Base-by-base conservation (phyloP, 2,113 vertebrate species). In the Malaclemys terrapin region DNA sequence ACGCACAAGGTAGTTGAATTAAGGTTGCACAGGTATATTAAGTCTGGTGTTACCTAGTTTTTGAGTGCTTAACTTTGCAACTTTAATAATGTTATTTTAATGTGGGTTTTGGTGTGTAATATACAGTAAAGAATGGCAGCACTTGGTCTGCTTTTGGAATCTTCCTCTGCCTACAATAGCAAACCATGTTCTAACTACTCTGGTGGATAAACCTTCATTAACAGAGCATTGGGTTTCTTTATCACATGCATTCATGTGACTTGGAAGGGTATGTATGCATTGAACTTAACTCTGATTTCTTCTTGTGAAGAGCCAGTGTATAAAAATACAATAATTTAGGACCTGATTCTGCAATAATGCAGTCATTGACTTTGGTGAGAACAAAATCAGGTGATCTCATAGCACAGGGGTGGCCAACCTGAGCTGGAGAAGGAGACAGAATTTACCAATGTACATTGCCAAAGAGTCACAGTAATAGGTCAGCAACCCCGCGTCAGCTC, bases 211-310 rank as follows among this genome's bases (percentile, higher is more conserved):
- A 14, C 45, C 57, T 59, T 57, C 5, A 31, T 82, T 85, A 75
- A 5, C 31, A 29, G 9, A 47, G 14, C 6, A 12, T 5, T 52
- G 17, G 27, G 22, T 47, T 62, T 53, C 38, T 82, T 56, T 76
- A 14, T 76, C 31, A 14, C 0, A 0, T 22, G 20, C 14, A 4
- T 84, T 82, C 5, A 8, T 5, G 2, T 45, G 10, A 69, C 69
- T 56, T 57, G 42, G 80, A 11, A 76, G 35, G 25, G 42, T 20
- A 31, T 14, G 53, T 10, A 89, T 84, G 29, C 56, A 47, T 7
- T 75, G 47, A 79, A 47, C 57, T 56, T 56, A 10, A 35, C 75
- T 85, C 45, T 42, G 45, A 45, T 20, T 27, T 84, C 11, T 76
- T 84, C 45, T 90, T 84, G 1, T 4, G 42, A 76, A 49, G 84